Conservation (phyloP, 1,140 invertebrate genomes). For the Drosophila nigrodunni region DNA sequence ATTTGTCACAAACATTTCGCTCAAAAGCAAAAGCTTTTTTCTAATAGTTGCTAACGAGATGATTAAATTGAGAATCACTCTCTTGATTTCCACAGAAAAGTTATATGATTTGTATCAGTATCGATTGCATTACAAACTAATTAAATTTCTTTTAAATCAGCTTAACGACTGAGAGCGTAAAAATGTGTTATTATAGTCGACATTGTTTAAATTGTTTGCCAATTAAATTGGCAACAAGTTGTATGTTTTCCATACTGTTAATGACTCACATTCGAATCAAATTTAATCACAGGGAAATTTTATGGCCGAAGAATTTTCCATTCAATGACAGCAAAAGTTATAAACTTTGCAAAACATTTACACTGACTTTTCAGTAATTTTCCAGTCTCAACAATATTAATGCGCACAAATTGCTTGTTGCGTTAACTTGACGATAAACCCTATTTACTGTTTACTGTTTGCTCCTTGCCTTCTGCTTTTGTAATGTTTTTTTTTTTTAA, state of each 20-base stretch:
- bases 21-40: background rate
- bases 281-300: constrained; percentile 4
- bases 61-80: background rate
- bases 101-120: too few species aligned
- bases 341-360: background rate
- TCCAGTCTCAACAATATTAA: constrained; percentile 40
- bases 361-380: constrained; percentile 6
- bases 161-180: background rate
- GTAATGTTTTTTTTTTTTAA: constrained; percentile 3
- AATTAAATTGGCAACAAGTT: constrained; percentile 2
- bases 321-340: background rate
- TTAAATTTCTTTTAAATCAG: background rate
- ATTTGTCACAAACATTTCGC: background rate
- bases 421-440: constrained; percentile 59
- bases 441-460: constrained; percentile 47
- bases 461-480: constrained; percentile 15
- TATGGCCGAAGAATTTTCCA: constrained; percentile 3
- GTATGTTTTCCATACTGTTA: background rate
- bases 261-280: constrained; percentile 15
- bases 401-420: constrained; percentile 65
- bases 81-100: too few species aligned
- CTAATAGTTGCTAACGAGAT: background rate
- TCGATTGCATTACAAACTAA: too few species aligned
- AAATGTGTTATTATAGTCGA: background rate
- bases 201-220: background rate